A percentile compares a stretch with the other conserved stretches of the same genome.
Evolutionary conservation across 2,797 vertebrate genomes (phyloP).

Genomic region (Lophotriccus pileatus): DNA sequence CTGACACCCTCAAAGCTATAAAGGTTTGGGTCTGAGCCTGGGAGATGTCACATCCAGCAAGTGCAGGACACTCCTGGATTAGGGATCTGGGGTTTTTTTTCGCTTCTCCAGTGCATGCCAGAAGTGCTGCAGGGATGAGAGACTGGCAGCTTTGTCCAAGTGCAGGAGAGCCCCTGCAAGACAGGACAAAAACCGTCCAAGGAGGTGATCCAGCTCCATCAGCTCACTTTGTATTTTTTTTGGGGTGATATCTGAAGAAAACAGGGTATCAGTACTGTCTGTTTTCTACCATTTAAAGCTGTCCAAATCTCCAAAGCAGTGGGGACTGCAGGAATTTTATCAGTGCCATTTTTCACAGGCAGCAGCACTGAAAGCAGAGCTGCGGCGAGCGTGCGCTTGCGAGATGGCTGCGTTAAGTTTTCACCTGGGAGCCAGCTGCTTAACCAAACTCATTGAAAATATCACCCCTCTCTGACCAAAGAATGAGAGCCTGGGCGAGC

Average conservation of each 20-base stretch:
- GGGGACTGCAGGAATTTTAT: background rate
- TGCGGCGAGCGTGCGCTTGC: accelerated
- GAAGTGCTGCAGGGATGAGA: background rate
- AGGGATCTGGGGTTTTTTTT: background rate
- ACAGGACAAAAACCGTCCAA: accelerated
- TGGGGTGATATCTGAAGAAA: background rate
- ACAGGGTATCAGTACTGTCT: background rate
- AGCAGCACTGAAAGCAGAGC: background rate
- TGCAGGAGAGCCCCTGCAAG: background rate
- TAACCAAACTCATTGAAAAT: slow-evolving; percentile 32
- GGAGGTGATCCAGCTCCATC: background rate
- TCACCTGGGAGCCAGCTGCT: slow-evolving; percentile 54
- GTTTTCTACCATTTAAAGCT: background rate
- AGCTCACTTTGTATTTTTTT: background rate
- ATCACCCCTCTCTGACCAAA: slow-evolving; percentile 59
- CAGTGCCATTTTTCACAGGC: background rate
- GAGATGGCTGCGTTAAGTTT: background rate
- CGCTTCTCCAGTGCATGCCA: background rate
- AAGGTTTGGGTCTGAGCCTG: background rate
- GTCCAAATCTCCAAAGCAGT: background rate
- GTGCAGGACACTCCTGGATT: background rate
- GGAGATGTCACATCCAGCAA: background rate
- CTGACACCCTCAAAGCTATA: background rate
- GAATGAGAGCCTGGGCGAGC: slow-evolving; percentile 63
- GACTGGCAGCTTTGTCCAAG: background rate